Base-by-base conservation (phyloP, 2,888 invertebrate genomes). In the Phlogophora meticulosa region DNA sequence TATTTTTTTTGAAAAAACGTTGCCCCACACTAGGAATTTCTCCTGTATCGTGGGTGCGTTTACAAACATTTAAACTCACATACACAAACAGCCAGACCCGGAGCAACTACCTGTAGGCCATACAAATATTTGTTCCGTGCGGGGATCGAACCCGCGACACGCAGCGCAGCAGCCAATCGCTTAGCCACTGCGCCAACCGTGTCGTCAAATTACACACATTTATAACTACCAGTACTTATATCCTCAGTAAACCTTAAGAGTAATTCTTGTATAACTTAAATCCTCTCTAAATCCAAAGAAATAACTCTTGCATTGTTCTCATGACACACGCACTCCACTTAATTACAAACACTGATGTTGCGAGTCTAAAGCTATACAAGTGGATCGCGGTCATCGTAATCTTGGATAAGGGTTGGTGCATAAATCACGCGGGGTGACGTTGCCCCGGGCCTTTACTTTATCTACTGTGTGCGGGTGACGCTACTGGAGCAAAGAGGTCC, bases 381-480 rank as follows among this genome's bases (percentile, higher is more conserved):
- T 94, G 92, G 93, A 91, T 93, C 92, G 93, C 92, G 94, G 95
- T 95, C 95, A 95, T 94, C 94, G 93, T 95, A 95, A 95, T 95
- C 95, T 95, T 94, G 95, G 94, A 94, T 95, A 95, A 94, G 94
- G 95, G 95, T 92, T 91, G 91, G 88, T 87, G 86, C 90, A 94
- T 95, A 94, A 95, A 95, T 95, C 95, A 94, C 89, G 90, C 81
- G 81, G 91, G 93, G 93, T 91, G 94, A 93, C 93, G 88, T 81
- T 86, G 87, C 94, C 91, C 90, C 89, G 89, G 91, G 94, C 93
- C 93, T 93, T 90, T 92, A 93, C 93, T 94, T 94, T 95, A 95
- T 95, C 95, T 94, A 93, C 93, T 93, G 91, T 89, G 92, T 92
- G 93, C 93, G 94, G 93, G 94, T 93, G 94, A 94, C 94, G 92